Percentiles rank a stretch among this genome's conserved stretches.
Conservation (phyloP, 2,797 vertebrate species). For the Hydrolagus colliei region DNA sequence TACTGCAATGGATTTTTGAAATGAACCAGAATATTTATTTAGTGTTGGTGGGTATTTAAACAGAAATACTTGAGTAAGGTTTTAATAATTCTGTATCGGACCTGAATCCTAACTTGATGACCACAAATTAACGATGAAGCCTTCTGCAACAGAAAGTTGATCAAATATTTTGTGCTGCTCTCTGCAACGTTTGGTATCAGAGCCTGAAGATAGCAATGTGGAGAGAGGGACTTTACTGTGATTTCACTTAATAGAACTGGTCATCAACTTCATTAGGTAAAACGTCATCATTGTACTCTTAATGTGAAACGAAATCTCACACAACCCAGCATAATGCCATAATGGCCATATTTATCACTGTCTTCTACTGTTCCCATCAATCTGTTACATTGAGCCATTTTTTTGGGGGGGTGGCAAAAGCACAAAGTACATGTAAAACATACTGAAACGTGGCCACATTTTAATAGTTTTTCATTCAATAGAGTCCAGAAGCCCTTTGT, state of each 20-base stretch:
- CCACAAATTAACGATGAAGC: not conserved
- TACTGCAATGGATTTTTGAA: not conserved
- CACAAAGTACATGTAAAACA: too few relatives aligned
- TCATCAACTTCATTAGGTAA: not conserved
- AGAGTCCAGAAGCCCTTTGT: too few relatives aligned
- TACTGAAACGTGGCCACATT: too few relatives aligned
- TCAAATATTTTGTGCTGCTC: not conserved
- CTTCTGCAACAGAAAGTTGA: not conserved
- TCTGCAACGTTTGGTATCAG: slow-evolving; percentile 35
- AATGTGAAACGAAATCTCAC: not conserved
- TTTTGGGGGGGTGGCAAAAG: too few relatives aligned
- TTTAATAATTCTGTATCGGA: not conserved
- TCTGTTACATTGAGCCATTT: not conserved
- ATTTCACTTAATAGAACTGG: not conserved
- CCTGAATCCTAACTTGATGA: not conserved
- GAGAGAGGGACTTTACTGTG: not conserved
- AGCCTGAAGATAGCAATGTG: too few relatives aligned
- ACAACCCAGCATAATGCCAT: not conserved
- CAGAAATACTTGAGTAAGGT: not conserved
- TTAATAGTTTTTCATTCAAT: too few relatives aligned
- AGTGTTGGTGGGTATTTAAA: not conserved
- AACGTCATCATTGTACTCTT: not conserved
- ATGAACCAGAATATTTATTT: not conserved
- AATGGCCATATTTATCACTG: not conserved
- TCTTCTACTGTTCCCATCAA: not conserved